These are phyloP conservation scores for Auanema freiburgensis DNA, from an alignment of 2,888 invertebrate genomes.

Conservation along the genomic window DNA sequence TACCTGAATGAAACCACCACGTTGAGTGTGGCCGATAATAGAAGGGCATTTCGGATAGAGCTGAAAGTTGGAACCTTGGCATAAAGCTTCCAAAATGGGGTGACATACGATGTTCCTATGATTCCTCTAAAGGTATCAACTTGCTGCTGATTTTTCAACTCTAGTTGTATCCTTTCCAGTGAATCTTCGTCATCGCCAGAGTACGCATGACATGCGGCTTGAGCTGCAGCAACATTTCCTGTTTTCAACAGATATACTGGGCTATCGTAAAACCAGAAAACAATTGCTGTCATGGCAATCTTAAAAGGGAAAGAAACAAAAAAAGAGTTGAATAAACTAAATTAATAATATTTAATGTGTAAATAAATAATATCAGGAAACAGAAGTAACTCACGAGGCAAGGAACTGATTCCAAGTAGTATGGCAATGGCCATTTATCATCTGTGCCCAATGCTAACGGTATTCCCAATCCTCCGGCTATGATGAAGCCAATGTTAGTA, in stretches of 20 bases:
- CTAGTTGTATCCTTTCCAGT: neutral
- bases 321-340: neutral
- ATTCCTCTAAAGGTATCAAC: neutral
- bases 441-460: conserved; percentile 46
- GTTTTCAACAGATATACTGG: conserved; percentile 38
- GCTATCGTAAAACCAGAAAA: conserved; percentile 34
- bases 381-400: conserved; percentile 24
- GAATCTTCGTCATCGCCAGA: conserved; percentile 10
- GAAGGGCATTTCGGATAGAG: conserved; percentile 22
- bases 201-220: conserved; percentile 30
- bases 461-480: conserved; percentile 41
- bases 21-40: conserved; percentile 39
- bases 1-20: conserved; percentile 46
- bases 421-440: conserved; percentile 47
- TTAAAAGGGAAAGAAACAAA: conserved; percentile 2
- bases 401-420: conserved; percentile 32
- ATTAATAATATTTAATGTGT: too few relatives aligned
- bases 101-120: neutral
- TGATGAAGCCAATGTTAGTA: conserved; percentile 50
- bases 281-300: conserved; percentile 22
- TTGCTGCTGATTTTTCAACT: conserved; percentile 1
- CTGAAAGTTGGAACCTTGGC: neutral
- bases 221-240: conserved; percentile 34
- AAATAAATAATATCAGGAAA: too few relatives aligned
- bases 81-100: neutral